Conservation (phyloP, 2,888 invertebrate genomes). For the Caenorhabditis sp. region DNA sequence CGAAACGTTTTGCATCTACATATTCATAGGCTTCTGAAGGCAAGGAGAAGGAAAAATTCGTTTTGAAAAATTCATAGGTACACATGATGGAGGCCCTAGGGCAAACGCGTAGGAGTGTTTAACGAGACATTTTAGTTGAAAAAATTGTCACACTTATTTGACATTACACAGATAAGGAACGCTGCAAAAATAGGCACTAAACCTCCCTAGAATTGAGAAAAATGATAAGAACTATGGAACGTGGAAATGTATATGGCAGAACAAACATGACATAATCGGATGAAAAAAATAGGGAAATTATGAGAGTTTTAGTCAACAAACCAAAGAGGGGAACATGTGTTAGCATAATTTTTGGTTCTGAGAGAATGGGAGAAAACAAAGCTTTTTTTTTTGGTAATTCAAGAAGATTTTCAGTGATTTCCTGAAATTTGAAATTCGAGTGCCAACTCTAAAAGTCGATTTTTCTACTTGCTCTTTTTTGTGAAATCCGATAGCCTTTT, state of each 20-base stretch:
- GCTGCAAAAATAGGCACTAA: conserved; percentile 6
- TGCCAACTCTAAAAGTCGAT: background rate
- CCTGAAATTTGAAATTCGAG: too few species aligned
- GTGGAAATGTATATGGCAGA: conserved; percentile 10
- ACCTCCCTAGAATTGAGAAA: background rate
- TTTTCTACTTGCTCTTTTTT: background rate
- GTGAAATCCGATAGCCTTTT: conserved; percentile 37
- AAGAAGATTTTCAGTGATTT: too few species aligned
- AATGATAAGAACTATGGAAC: background rate
- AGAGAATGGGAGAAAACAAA: background rate
- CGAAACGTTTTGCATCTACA: conserved; percentile 45
- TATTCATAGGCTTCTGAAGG: conserved; percentile 2
- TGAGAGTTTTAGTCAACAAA: conserved; percentile 25
- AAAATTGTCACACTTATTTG: background rate
- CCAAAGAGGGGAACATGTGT: background rate
- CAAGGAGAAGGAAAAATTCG: conserved; percentile 2
- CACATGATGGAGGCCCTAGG: background rate
- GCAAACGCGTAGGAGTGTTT: conserved; percentile 14
- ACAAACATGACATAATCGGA: conserved; percentile 53
- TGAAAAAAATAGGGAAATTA: background rate
- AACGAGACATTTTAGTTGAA: background rate
- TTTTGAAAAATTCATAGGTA: conserved; percentile 53
- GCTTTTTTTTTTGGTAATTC: background rate
- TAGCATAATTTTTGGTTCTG: background rate
- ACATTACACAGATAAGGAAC: conserved; percentile 28